These are phyloP conservation scores for Pristionchus arcanus DNA, from an alignment of 2,888 invertebrate genomes.

Conservation along the genomic window DNA sequence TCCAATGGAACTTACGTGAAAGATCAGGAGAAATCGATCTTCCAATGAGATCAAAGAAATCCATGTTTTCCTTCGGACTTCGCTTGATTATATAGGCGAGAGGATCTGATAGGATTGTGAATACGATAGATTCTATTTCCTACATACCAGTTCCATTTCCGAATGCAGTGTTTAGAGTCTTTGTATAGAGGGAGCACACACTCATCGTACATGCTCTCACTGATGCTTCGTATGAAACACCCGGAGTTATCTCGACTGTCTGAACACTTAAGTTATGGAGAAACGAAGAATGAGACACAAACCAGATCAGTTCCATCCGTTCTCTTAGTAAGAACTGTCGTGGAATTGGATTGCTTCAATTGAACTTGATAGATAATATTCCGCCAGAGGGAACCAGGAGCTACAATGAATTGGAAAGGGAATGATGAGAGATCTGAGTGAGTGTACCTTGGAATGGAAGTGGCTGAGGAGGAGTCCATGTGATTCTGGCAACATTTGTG, in stretches of 20 bases:
- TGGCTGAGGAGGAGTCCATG: conserved; percentile 54
- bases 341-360: neutral
- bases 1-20: neutral
- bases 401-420: neutral
- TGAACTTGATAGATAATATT: conserved; percentile 47
- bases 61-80: conserved; percentile 31
- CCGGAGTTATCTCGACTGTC: conserved; percentile 21
- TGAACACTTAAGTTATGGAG: neutral
- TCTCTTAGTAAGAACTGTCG: neutral
- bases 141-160: neutral
- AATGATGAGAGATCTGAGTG: neutral
- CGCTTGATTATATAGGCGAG: conserved; percentile 38
- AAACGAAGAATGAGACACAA: conserved; percentile 25
- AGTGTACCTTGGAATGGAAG: conserved; percentile 53
- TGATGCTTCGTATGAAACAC: conserved; percentile 15
- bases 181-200: conserved; percentile 48
- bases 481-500: conserved; percentile 31
- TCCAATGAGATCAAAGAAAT: conserved; percentile 41
- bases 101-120: neutral
- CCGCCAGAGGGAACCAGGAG: conserved; percentile 52
- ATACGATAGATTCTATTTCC: too few species aligned
- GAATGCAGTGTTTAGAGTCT: conserved; percentile 45
- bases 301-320: conserved; percentile 50
- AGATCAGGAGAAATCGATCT: conserved; percentile 15
- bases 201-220: conserved; percentile 44